Evolutionary conservation across 2,113 vertebrate species (phyloP).

Genomic region (Cyprinodon brontotheroides): DNA sequence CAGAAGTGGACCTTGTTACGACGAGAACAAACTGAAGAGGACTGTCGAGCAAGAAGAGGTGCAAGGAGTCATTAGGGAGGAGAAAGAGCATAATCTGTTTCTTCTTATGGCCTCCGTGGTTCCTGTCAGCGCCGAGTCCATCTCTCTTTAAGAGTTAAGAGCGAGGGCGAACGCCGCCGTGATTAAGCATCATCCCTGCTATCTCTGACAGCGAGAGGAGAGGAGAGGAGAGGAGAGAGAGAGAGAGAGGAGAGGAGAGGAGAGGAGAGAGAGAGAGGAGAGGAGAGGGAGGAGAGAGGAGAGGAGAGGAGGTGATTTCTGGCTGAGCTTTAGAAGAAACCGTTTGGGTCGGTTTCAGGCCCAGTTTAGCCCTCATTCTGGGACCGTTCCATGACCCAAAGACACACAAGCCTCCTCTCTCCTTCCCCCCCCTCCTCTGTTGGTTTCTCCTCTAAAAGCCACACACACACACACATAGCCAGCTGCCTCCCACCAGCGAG

Average conservation of each 20-base stretch:
- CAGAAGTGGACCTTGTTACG: conserved; percentile 60
- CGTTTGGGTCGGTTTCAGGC: conserved; percentile 56
- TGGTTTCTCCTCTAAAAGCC: conserved; percentile 43
- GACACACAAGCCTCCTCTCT: conserved; percentile 49
- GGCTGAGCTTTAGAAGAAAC: conserved; percentile 20
- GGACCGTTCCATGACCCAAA: conserved; percentile 63
- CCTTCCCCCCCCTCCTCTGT: conserved; percentile 17
- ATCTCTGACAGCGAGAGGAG: conserved; percentile 70
- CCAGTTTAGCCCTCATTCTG: conserved; percentile 62
- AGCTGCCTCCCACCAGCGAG: conserved; percentile 76
- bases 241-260: conserved; percentile 4
- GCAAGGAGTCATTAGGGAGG: conserved; percentile 74
- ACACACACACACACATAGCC: conserved; percentile 61
- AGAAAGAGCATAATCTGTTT: conserved; percentile 73
- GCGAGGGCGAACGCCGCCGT: conserved; percentile 59
- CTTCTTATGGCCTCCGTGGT: conserved; percentile 74
- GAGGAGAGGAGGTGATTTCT: conserved; percentile 9
- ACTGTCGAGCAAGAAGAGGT: conserved; percentile 60
- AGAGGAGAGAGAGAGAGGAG: not conserved
- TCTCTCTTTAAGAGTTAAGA: conserved; percentile 65
- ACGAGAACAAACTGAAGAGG: conserved; percentile 55
- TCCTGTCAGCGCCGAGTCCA: conserved; percentile 56
- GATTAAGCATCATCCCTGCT: conserved; percentile 73
- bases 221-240: conserved; percentile 2
- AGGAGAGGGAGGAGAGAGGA: not conserved